A percentile compares a stretch with the other conserved stretches of the same genome.
These are phyloP conservation scores for Ceratothoa steindachneri DNA, from an alignment of 2,888 invertebrate species.

Conservation along the genomic window DNA sequence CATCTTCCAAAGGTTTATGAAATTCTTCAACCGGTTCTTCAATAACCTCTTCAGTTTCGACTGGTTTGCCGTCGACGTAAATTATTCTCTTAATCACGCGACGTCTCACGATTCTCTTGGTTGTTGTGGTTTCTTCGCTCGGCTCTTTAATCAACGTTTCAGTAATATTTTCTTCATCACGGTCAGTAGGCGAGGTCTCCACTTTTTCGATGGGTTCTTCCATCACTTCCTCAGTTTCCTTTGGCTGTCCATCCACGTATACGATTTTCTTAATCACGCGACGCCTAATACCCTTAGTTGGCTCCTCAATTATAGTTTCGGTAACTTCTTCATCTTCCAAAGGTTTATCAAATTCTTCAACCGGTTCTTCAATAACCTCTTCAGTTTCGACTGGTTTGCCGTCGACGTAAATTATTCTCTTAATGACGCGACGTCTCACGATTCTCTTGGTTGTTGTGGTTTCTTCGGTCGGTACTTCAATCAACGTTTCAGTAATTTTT, in stretches of 20 bases:
- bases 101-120: too few species aligned
- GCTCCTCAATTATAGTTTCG: constrained; percentile 18
- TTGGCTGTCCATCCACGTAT: constrained; percentile 26
- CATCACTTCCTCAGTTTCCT: constrained; percentile 26
- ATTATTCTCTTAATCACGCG: too few species aligned
- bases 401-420: constrained; percentile 16
- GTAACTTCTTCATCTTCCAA: not conserved
- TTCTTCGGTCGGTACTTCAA: not conserved
- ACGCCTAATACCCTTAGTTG: constrained; percentile 6
- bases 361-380: constrained; percentile 21
- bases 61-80: too few species aligned
- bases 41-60: too few species aligned
- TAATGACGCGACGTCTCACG: constrained; percentile 18
- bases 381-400: constrained; percentile 23
- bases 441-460: constrained; percentile 20
- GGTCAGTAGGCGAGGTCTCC: too few species aligned
- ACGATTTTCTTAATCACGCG: constrained; percentile 18
- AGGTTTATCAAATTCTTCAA: constrained; percentile 20
- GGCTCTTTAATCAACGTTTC: too few species aligned
- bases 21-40: too few species aligned
- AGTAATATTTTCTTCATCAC: too few species aligned
- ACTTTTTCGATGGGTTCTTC: constrained; percentile 18
- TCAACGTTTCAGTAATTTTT: constrained; percentile 25
- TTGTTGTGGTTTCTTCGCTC: too few species aligned
- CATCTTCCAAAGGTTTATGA: too few species aligned